phyloP scores from a whole-genome alignment of 1,140 invertebrate genomes.

The Branchinecta lindahli region DNA sequence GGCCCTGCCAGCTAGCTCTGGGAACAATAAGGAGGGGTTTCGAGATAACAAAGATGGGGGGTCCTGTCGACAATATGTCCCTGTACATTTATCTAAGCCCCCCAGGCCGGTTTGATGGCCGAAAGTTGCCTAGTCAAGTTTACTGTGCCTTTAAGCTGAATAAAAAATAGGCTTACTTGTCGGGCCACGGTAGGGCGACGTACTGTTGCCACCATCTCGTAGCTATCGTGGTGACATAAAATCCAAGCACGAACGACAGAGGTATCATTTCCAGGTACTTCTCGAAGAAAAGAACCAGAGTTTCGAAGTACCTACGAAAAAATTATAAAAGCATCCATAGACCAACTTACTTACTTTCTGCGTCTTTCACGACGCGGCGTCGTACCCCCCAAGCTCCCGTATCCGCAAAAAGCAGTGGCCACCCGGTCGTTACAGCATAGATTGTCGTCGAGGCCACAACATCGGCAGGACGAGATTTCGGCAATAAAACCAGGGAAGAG shows the following conservation, averaged over 20 bases:
- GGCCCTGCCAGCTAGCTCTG: too few relatives aligned
- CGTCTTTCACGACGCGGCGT: not conserved
- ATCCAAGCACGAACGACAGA: conserved; percentile 70
- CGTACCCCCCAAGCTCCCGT: too few relatives aligned
- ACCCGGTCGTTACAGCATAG: not conserved
- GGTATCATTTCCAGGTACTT: conserved; percentile 62
- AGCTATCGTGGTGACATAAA: conserved; percentile 83
- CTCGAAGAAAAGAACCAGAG: conserved; percentile 58
- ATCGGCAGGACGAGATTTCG: too few relatives aligned
- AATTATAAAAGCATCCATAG: conserved; percentile 19
- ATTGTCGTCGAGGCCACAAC: not conserved
- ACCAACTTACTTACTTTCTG: too few relatives aligned
- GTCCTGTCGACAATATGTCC: too few relatives aligned
- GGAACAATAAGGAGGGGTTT: too few relatives aligned
- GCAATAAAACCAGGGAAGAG: too few relatives aligned
- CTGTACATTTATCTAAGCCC: too few relatives aligned
- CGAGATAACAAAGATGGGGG: too few relatives aligned
- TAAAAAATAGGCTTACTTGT: conserved; percentile 37
- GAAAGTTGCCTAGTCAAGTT: too few relatives aligned
- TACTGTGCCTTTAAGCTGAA: not conserved
- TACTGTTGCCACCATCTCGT: conserved; percentile 87
- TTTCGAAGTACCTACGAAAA: conserved; percentile 49
- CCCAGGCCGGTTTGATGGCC: too few relatives aligned
- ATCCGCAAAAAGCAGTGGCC: too few relatives aligned
- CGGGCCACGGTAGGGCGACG: conserved; percentile 54